A percentile compares a stretch with the other conserved stretches of the same genome.
phyloP scores from a whole-genome alignment of 2,888 invertebrate genomes.

The Eristalinus aeneus region DNA sequence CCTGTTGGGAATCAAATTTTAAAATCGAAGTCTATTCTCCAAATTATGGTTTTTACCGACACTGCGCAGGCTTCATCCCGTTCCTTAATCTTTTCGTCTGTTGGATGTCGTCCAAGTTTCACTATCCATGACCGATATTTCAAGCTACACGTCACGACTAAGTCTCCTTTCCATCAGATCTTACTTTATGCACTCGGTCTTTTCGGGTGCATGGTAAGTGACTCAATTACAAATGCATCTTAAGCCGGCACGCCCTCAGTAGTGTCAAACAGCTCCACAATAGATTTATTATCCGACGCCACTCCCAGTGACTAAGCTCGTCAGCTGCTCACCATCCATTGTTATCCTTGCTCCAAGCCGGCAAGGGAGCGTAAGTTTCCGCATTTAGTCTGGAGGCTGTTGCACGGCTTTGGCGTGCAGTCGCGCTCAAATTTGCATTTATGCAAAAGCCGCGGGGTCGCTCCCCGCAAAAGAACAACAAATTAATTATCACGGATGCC shows the following conservation, averaged over 20 bases:
- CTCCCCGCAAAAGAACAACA: conserved; percentile 54
- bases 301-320: neutral
- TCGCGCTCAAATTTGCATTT: conserved; percentile 50
- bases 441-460: conserved; percentile 37
- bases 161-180: neutral
- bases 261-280: neutral
- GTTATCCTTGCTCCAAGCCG: conserved; percentile 2
- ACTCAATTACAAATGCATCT: neutral
- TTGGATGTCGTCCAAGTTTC: neutral
- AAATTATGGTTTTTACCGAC: no score
- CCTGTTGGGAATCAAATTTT: no score
- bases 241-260: neutral
- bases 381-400: conserved; percentile 43
- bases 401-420: neutral
- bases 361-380: conserved; percentile 46
- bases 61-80: no score
- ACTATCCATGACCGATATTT: neutral
- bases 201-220: neutral
- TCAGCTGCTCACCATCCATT: neutral
- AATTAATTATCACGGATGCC: conserved; percentile 67
- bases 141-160: neutral
- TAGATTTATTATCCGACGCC: neutral
- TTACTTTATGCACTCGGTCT: neutral
- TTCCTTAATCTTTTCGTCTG: no score
- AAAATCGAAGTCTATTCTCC: no score